These are phyloP conservation scores for Drosophila kuntzei DNA, from an alignment of 2,888 invertebrate genomes.

Conservation along the genomic window DNA sequence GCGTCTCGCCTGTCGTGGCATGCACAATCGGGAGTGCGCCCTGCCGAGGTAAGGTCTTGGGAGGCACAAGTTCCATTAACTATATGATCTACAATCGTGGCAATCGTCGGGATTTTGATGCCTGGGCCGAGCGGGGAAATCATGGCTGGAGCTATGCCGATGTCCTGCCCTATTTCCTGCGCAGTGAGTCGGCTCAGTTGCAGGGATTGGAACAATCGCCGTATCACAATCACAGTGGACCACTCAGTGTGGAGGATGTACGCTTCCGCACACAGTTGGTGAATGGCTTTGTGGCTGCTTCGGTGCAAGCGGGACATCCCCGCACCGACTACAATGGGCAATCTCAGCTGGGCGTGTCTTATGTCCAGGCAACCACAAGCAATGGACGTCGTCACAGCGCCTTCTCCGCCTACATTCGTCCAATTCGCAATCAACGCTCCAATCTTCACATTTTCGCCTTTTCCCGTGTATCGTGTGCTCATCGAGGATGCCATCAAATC, in stretches of 20 bases:
- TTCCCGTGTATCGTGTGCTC: slow-evolving; percentile 88
- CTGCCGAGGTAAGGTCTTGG: slow-evolving; percentile 88
- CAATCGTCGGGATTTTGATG: slow-evolving; percentile 90
- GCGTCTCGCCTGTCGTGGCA: slow-evolving; percentile 87
- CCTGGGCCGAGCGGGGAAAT: slow-evolving; percentile 89
- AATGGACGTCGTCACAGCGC: slow-evolving; percentile 89
- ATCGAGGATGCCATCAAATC: slow-evolving; percentile 88
- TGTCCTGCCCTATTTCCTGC: slow-evolving; percentile 87
- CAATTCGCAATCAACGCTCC: slow-evolving; percentile 84
- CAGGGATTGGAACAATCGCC: slow-evolving; percentile 86
- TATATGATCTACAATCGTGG: slow-evolving; percentile 92
- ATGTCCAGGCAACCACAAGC: slow-evolving; percentile 88
- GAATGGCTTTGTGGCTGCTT: slow-evolving; percentile 88
- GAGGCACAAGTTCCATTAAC: slow-evolving; percentile 88
- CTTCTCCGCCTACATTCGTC: slow-evolving; percentile 88
- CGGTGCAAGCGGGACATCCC: slow-evolving; percentile 88
- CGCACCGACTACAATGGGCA: slow-evolving; percentile 90
- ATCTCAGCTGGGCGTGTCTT: slow-evolving; percentile 88
- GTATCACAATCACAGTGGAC: slow-evolving; percentile 88
- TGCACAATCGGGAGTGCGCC: slow-evolving; percentile 84
- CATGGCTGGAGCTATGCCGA: slow-evolving; percentile 90
- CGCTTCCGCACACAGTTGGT: slow-evolving; percentile 86
- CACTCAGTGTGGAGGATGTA: slow-evolving; percentile 88
- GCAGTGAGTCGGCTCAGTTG: slow-evolving; percentile 86
- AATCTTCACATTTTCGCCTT: slow-evolving; percentile 90